Evolutionary conservation across 1,140 invertebrate genomes (phyloP).

Genomic region (Bombus soroeensis): DNA sequence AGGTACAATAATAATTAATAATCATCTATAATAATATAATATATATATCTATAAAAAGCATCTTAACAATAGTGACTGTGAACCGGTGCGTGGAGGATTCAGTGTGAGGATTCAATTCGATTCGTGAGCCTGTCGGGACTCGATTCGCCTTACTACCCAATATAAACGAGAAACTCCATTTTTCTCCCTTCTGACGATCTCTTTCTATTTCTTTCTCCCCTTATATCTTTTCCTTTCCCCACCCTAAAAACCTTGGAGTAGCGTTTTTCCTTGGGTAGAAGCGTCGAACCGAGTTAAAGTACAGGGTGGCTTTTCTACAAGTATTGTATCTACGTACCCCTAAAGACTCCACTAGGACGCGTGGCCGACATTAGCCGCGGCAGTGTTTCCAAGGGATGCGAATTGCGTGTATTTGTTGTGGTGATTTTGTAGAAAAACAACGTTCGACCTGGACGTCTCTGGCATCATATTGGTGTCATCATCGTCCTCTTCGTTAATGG

Average conservation of each 20-base stretch:
- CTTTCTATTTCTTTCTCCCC: not conserved
- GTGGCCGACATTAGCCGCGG: slow-evolving; percentile 51
- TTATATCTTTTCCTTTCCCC: too few relatives aligned
- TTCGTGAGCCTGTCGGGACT: slow-evolving; percentile 9
- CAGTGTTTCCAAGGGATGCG: slow-evolving; percentile 45
- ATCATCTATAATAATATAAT: slow-evolving; percentile 57
- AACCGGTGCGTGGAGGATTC: slow-evolving; percentile 42
- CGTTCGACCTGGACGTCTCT: slow-evolving; percentile 66
- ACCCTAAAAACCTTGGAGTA: not conserved
- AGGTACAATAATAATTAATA: slow-evolving; percentile 33
- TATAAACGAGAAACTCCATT: slow-evolving; percentile 5
- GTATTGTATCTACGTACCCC: slow-evolving; percentile 38
- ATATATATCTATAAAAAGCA: slow-evolving; percentile 59
- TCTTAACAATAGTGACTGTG: slow-evolving; percentile 58
- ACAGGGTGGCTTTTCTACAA: not conserved
- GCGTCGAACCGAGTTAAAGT: slow-evolving; percentile 18
- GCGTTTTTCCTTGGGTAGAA: not conserved
- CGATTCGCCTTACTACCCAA: slow-evolving; percentile 2
- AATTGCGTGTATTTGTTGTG: slow-evolving; percentile 24
- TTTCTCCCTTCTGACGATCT: not conserved
- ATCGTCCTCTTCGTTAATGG: slow-evolving; percentile 70
- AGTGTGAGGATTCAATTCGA: slow-evolving; percentile 25
- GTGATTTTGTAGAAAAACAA: slow-evolving; percentile 67
- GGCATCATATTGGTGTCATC: slow-evolving; percentile 72
- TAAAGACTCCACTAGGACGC: slow-evolving; percentile 71